These are phyloP conservation scores for Procavia capensis DNA, from an alignment of 2,113 vertebrate species.

Conservation along the genomic window DNA sequence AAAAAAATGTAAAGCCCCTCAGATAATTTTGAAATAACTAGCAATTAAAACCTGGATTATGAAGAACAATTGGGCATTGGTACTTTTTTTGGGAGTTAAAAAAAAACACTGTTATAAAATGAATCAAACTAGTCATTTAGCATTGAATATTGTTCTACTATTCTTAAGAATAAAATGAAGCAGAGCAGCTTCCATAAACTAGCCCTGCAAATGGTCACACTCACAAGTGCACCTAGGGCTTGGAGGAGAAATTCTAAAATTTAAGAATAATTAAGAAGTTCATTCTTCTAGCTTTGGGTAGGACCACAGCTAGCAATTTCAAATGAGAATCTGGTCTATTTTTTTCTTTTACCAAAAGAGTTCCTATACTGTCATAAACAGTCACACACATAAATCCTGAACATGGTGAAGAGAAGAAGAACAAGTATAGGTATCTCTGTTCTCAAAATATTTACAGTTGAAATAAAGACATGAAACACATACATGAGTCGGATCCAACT, in stretches of 20 bases:
- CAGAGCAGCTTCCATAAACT: not conserved
- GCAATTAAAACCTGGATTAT: not conserved
- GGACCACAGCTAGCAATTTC: not conserved
- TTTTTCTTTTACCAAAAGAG: not conserved
- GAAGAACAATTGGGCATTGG: not conserved
- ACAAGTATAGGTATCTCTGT: not conserved
- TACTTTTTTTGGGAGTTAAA: not conserved
- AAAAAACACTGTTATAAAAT: not conserved
- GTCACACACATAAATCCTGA: not conserved
- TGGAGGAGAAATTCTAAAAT: not conserved
- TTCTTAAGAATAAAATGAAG: not conserved
- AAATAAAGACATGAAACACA: not conserved
- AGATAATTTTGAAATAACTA: not conserved
- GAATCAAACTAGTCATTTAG: not conserved
- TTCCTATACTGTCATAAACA: not conserved
- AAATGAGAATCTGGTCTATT: not conserved
- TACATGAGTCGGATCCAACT: too few species aligned
- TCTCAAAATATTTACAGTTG: not conserved
- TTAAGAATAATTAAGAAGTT: not conserved
- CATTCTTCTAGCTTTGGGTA: not conserved
- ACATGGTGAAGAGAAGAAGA: not conserved
- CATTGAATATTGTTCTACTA: not conserved
- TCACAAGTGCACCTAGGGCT: not conserved
- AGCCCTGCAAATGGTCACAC: not conserved
- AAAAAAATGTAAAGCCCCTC: not conserved